Base-by-base conservation (phyloP, 2,113 vertebrate species). In the Centropus unirufus region DNA sequence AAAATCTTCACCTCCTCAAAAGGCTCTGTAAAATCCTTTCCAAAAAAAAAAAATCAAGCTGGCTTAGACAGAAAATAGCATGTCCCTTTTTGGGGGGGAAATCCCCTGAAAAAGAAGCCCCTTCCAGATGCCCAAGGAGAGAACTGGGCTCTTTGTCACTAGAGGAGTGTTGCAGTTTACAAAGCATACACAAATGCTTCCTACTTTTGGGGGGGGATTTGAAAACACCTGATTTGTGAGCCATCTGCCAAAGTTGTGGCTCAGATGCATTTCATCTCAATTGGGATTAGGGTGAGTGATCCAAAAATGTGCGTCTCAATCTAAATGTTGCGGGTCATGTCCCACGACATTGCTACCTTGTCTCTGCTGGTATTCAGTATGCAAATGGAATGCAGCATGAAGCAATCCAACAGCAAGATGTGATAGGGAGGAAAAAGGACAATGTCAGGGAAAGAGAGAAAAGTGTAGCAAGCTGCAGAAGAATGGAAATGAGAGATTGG, bases 331-430 rank as follows among this genome's bases (percentile, higher is more conserved):
- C 9, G 73, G 95, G 94, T 97, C 95, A 94, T 4, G 83, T 97
- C 96, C 92, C 95, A 93, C 46, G 94, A 96, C 94, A 93, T 95
- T 96, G 94, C 83, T 95, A 93, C 86, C 94, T 92, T 95, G 90
- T 95, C 76, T 95, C 75, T 15, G 75, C 86, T 87, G 87, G 87
- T 69, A 87, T 95, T 97, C 96, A 93, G 83, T 92, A 97, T 97
- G 97, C 95, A 96, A 97, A 97, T 97, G 46, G 76, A 32, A 92
- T 97, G 79, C 92, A 95, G 93, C 77, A 89, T 12, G 93, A 90
- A 92, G 89, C 55, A 73, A 95, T 95, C 73, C 80, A 93, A 49
- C 82, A 75, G 83, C 69, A 72, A 88, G 93, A 96, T 92, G 89
- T 69, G 88, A 76, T 46, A 47, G 94, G 83, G 86, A 92, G 83